Percentiles rank a stretch among this genome's conserved stretches.
phyloP scores from a whole-genome alignment of 2,797 vertebrate species.

The Enteromius paludinosus region DNA sequence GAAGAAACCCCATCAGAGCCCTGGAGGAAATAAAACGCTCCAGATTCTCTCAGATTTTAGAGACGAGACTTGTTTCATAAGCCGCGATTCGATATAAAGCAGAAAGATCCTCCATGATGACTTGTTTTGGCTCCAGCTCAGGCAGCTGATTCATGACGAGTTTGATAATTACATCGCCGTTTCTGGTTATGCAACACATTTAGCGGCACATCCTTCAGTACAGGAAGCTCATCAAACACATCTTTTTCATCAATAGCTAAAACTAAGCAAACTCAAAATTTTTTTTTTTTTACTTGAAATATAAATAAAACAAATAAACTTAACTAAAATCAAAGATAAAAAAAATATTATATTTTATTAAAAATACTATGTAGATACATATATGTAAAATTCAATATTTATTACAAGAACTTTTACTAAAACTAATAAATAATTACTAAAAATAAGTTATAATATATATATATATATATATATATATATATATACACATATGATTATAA shows the following conservation, averaged over 20 bases:
- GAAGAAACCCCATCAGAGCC: slow-evolving; percentile 36
- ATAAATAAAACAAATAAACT: no score
- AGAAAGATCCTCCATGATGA: slow-evolving; percentile 30
- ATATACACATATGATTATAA: no score
- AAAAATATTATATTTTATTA: neutral
- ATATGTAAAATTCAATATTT: no score
- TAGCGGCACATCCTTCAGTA: slow-evolving; percentile 69
- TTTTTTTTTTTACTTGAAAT: neutral
- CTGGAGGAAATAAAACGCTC: slow-evolving; percentile 17
- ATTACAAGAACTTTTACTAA: no score
- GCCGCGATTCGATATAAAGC: neutral
- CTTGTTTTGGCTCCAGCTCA: slow-evolving; percentile 61
- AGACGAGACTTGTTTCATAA: neutral
- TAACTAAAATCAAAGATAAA: neutral
- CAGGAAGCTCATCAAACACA: slow-evolving; percentile 77
- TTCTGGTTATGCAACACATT: slow-evolving; percentile 50
- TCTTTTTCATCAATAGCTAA: slow-evolving; percentile 59
- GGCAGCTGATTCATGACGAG: slow-evolving; percentile 65
- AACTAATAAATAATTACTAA: no score
- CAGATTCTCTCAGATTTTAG: neutral
- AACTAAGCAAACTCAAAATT: neutral
- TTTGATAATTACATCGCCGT: slow-evolving; percentile 50
- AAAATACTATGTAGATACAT: neutral
- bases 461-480: no score
- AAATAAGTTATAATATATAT: no score